phyloP scores from a whole-genome alignment of 2,888 invertebrate genomes.

The Endomychus coccineus region DNA sequence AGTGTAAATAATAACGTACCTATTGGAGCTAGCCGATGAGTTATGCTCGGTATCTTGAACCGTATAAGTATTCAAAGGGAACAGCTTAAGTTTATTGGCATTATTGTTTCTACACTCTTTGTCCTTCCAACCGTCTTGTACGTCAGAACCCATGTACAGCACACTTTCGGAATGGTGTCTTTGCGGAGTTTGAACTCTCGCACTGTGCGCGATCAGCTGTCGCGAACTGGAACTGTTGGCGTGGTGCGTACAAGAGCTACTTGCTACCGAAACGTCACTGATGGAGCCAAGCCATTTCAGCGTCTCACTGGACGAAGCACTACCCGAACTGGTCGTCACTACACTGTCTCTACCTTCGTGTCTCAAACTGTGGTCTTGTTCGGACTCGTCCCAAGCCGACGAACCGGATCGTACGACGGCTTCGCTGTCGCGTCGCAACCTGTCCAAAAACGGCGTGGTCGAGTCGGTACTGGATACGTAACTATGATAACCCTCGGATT shows the following conservation, averaged over 20 bases:
- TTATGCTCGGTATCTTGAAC: conserved; percentile 42
- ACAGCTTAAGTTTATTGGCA: conserved; percentile 53
- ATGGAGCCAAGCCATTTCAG: conserved; percentile 72
- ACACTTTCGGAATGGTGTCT: conserved; percentile 72
- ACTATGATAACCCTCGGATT: conserved; percentile 73
- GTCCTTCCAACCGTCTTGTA: conserved; percentile 35
- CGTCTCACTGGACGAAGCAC: conserved; percentile 67
- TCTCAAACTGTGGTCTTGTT: conserved; percentile 26
- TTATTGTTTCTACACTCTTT: conserved; percentile 40
- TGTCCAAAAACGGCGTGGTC: conserved; percentile 69
- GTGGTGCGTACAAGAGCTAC: conserved; percentile 48
- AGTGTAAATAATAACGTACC: conserved; percentile 4
- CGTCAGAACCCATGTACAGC: conserved; percentile 51
- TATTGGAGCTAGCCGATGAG: conserved; percentile 22
- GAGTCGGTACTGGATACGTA: conserved; percentile 73
- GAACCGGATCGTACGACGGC: conserved; percentile 43
- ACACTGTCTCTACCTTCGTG: conserved; percentile 54
- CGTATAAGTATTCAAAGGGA: conserved; percentile 63
- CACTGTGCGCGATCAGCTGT: conserved; percentile 68
- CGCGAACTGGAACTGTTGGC: conserved; percentile 40
- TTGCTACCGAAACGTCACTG: conserved; percentile 63
- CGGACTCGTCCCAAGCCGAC: conserved; percentile 42
- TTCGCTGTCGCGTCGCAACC: conserved; percentile 58
- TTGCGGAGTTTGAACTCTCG: conserved; percentile 68
- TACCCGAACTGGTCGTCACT: conserved; percentile 53